Base-by-base conservation (phyloP, 1,140 invertebrate genomes). In the Whitmania pigra region DNA sequence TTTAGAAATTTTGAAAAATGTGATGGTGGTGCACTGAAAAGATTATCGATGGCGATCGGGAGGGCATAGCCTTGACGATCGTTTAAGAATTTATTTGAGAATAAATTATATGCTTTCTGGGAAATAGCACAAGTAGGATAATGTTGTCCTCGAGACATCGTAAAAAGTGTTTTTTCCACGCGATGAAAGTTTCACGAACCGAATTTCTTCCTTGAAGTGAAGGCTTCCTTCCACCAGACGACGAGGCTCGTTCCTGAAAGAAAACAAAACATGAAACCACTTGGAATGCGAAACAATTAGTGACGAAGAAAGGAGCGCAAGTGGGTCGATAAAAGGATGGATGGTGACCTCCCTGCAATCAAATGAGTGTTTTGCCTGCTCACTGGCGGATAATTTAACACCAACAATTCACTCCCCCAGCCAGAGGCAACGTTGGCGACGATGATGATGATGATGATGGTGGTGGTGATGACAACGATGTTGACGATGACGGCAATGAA, bases 241-340 rank as follows among this genome's bases (percentile, higher is more conserved):
- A 79, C 79, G 55, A 90, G 77, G 54, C 88, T 89, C 0, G 92
- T 92, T 81, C 98, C 94, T 81, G 98, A 98, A 85, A 98, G 93
- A 95, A 95, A 99, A 98, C 22, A 99, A 98, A 99, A 85, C 98
- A 98, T 11, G 93, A 94, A 95, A 99, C 98, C 9, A 4, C 15
- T 13, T 15, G 43, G 43, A 49, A 49, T 49, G 9, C 94, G 73
- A 97, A 94, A 82, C 97, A 97, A 83, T 99, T 95, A 0, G 94
- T 97, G n/a, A 94, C 94, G 0, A 95, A 94, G 66, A 99, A 84
- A 93, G 94, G 98, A 60, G 89, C 43, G 9, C 43, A 49, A 49
- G 90, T 83, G 99, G 95, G 3, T 95, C 88, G 80, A 94, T 93
- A 73, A 96, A 92, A 60, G 94, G 18, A 91, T 92, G 79, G 94